phyloP scores from a whole-genome alignment of 1,140 invertebrate species.

The Gonatopus flavifemur region DNA sequence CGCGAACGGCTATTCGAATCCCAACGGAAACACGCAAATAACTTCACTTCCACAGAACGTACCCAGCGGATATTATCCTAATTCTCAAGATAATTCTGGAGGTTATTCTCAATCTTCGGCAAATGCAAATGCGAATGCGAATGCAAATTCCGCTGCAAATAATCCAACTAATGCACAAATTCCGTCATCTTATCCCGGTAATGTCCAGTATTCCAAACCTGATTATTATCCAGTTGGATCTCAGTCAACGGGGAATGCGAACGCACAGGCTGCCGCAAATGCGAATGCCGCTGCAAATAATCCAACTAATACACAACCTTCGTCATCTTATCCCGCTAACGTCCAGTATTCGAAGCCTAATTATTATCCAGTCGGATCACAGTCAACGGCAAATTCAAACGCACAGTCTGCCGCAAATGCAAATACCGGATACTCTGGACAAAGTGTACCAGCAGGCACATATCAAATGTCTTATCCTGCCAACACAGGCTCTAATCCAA shows the following conservation, averaged over 20 bases:
- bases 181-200: neutral
- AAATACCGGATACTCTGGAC: conserved; percentile 15
- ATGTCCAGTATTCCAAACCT: neutral
- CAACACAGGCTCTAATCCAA: neutral
- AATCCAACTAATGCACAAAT: no score
- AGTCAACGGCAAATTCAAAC: conserved; percentile 12
- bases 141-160: conserved; percentile 19
- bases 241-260: conserved; percentile 11
- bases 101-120: no score
- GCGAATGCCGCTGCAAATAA: conserved; percentile 17
- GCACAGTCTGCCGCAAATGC: conserved; percentile 13
- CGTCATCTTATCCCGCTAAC: neutral
- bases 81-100: no score
- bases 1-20: no score
- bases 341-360: neutral
- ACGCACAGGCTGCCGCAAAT: conserved; percentile 9
- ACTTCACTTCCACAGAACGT: no score
- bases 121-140: conserved; percentile 15
- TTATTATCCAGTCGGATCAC: no score
- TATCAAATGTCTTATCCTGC: neutral
- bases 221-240: no score
- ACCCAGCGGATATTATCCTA: no score
- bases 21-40: no score
- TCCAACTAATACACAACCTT: no score
- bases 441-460: no score